phyloP scores from a whole-genome alignment of 2,797 vertebrate genomes.

The Tapirus indicus region DNA sequence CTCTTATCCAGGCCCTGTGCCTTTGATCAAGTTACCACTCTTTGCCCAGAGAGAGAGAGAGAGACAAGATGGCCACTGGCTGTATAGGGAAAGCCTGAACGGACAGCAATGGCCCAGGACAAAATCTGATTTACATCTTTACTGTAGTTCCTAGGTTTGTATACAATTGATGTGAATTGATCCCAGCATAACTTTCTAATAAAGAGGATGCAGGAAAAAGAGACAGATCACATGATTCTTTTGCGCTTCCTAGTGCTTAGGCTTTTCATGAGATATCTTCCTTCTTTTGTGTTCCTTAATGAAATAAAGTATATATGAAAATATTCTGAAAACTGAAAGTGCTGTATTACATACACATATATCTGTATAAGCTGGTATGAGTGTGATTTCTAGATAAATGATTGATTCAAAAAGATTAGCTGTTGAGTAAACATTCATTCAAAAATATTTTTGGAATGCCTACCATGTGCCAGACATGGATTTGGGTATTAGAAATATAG shows the following conservation, averaged over 20 bases:
- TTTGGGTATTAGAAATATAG: not conserved
- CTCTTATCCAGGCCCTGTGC: not conserved
- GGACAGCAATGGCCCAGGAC: not conserved
- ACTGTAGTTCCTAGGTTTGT: not conserved
- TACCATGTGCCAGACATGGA: not conserved
- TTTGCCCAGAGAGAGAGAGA: not conserved
- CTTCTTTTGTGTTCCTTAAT: conserved; percentile 12
- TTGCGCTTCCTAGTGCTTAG: not conserved
- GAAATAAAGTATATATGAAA: not conserved
- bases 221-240: not conserved
- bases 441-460: not conserved
- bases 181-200: not conserved
- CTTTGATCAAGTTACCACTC: not conserved
- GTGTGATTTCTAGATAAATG: not conserved
- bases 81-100: not conserved
- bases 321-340: not conserved
- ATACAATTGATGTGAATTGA: not conserved
- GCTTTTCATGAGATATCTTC: not conserved
- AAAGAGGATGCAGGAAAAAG: not conserved
- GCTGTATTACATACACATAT: not conserved
- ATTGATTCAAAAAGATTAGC: not conserved
- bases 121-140: not conserved
- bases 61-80: not conserved
- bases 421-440: not conserved
- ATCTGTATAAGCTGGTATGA: not conserved